Evolutionary conservation across 1,140 invertebrate genomes (phyloP).

Genomic region (Scylla paramamosain): DNA sequence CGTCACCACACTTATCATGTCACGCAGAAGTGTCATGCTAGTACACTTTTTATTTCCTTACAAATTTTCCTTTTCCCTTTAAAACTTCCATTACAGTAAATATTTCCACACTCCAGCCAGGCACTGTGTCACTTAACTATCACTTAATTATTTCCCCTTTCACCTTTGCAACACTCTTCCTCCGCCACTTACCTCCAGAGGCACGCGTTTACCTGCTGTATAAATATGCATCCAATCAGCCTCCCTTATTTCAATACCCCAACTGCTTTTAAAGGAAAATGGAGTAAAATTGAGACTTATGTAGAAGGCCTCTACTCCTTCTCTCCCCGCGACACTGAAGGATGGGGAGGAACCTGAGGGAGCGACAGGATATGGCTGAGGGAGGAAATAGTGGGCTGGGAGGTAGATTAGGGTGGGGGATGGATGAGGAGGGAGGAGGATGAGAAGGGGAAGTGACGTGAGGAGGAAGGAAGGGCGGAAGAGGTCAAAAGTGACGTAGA

Average conservation of each 20-base stretch:
- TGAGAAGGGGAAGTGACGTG: not conserved
- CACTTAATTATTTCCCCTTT: too few species aligned
- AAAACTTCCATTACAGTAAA: too few species aligned
- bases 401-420: not conserved
- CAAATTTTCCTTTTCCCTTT: too few species aligned
- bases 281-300: not conserved
- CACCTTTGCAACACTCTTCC: too few species aligned
- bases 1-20: too few species aligned
- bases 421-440: not conserved
- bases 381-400: not conserved
- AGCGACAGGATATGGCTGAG: too few species aligned
- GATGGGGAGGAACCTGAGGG: not conserved
- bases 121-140: too few species aligned
- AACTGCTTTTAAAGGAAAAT: not conserved
- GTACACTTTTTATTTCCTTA: too few species aligned
- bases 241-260: not conserved
- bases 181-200: too few species aligned
- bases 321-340: not conserved
- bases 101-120: too few species aligned
- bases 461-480: not conserved
- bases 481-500: conserved; percentile 2
- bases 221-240: not conserved
- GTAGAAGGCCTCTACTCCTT: not conserved
- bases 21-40: too few species aligned
- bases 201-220: too few species aligned